These are phyloP conservation scores for Netelia inedita DNA, from an alignment of 2,888 invertebrate genomes.

Conservation along the genomic window DNA sequence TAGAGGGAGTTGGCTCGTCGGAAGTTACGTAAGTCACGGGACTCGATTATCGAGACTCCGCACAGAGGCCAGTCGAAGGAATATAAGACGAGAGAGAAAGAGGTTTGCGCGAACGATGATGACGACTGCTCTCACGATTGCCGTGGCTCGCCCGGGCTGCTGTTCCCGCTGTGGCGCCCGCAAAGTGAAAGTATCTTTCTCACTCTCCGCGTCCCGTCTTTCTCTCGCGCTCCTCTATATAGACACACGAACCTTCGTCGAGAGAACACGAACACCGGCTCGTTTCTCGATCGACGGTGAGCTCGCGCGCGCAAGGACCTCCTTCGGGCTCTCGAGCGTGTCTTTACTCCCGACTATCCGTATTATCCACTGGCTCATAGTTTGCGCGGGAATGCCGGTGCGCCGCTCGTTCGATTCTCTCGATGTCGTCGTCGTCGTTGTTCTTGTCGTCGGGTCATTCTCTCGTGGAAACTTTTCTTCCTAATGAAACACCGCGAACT, in stretches of 20 bases:
- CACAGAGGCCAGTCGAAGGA: conserved; percentile 30
- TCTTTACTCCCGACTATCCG: conserved; percentile 48
- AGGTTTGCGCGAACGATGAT: conserved; percentile 69
- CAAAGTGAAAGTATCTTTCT: conserved; percentile 80
- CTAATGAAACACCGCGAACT: conserved; percentile 39
- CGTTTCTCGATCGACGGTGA: conserved; percentile 20
- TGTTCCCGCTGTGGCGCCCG: conserved; percentile 70
- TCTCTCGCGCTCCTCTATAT: conserved; percentile 44
- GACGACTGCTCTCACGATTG: conserved; percentile 78
- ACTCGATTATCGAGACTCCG: conserved; percentile 71
- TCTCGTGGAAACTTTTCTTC: conserved; percentile 46
- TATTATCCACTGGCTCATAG: conserved; percentile 59
- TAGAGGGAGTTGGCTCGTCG: conserved; percentile 67
- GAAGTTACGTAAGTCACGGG: conserved; percentile 77
- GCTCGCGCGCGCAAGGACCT: not conserved
- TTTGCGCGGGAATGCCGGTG: conserved; percentile 10
- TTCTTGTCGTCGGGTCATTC: conserved; percentile 49
- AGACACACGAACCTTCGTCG: conserved; percentile 19
- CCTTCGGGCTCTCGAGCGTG: conserved; percentile 30
- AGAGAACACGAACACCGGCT: conserved; percentile 23
- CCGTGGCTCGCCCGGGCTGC: conserved; percentile 58
- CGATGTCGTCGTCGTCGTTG: not conserved
- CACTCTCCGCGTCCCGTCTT: conserved; percentile 63
- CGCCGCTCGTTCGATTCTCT: conserved; percentile 22
- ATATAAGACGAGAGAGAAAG: conserved; percentile 43